Evolutionary conservation across 2,888 invertebrate species (phyloP).

Genomic region (Euzetes globulus): DNA sequence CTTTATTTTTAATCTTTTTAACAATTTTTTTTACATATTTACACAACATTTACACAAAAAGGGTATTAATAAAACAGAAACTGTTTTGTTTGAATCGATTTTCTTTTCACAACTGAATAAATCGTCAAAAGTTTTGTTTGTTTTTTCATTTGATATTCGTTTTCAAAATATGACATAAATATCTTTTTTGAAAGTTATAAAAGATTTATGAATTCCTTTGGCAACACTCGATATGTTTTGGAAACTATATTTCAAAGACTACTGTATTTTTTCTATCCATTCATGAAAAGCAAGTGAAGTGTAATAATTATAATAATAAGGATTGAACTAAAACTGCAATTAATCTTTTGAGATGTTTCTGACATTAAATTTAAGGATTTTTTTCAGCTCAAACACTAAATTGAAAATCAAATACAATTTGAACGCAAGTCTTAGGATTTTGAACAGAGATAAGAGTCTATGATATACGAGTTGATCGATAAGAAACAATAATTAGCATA

Average conservation of each 20-base stretch:
- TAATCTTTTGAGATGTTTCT: background rate
- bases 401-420: background rate
- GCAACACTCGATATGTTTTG: background rate
- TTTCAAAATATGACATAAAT: too few species aligned
- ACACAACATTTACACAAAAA: too few species aligned
- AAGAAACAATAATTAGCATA: background rate
- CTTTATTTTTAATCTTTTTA: background rate
- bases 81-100: too few species aligned
- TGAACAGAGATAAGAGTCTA: background rate
- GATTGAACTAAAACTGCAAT: background rate
- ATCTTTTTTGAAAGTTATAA: background rate
- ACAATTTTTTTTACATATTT: background rate
- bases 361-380: too few species aligned
- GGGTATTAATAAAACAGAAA: too few species aligned
- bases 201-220: background rate
- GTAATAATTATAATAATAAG: background rate
- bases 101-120: too few species aligned
- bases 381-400: too few species aligned
- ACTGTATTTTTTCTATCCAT: too few species aligned
- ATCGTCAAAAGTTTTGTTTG: too few species aligned
- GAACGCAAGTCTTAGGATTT: background rate
- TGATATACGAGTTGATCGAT: background rate
- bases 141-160: too few species aligned
- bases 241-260: background rate
- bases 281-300: too few species aligned